phyloP scores from a whole-genome alignment of 2,888 invertebrate species.

The Oxycera nigricornis region DNA sequence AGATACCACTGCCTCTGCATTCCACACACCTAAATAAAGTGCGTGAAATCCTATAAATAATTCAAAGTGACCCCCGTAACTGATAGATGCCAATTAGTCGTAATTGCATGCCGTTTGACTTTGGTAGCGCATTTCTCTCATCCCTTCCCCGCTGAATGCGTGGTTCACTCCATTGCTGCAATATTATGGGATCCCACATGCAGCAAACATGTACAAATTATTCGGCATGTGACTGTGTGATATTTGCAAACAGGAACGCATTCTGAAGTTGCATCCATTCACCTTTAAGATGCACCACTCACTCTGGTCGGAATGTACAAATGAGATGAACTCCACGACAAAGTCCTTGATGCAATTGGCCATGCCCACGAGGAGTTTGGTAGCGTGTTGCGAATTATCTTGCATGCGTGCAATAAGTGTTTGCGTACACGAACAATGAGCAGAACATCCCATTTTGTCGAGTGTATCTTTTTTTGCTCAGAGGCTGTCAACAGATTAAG shows the following conservation, averaged over 20 bases:
- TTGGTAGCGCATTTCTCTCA: neutral
- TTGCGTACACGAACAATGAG: slow-evolving; percentile 2
- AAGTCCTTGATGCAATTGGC: neutral
- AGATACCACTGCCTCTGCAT: neutral
- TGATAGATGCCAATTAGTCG: slow-evolving; percentile 40
- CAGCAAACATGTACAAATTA: neutral
- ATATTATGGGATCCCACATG: neutral
- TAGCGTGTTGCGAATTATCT: slow-evolving; percentile 5
- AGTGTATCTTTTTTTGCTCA: too few species aligned
- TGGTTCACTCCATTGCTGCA: too few species aligned
- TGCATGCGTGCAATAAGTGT: slow-evolving; percentile 27
- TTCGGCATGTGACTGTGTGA: neutral
- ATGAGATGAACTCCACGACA: slow-evolving; percentile 10
- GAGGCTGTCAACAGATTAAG: too few species aligned
- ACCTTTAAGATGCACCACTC: slow-evolving; percentile 1
- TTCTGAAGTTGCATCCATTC: neutral
- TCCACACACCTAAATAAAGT: slow-evolving; percentile 35
- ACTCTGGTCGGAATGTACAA: slow-evolving; percentile 7
- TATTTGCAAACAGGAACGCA: slow-evolving; percentile 19
- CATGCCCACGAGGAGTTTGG: neutral
- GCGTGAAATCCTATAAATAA: slow-evolving; percentile 34
- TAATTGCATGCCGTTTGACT: slow-evolving; percentile 35
- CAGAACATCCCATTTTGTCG: neutral
- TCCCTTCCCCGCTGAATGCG: too few species aligned
- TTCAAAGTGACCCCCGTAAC: slow-evolving; percentile 37